phyloP scores from a whole-genome alignment of 1,140 invertebrate species.

The Drosophila virilis region DNA sequence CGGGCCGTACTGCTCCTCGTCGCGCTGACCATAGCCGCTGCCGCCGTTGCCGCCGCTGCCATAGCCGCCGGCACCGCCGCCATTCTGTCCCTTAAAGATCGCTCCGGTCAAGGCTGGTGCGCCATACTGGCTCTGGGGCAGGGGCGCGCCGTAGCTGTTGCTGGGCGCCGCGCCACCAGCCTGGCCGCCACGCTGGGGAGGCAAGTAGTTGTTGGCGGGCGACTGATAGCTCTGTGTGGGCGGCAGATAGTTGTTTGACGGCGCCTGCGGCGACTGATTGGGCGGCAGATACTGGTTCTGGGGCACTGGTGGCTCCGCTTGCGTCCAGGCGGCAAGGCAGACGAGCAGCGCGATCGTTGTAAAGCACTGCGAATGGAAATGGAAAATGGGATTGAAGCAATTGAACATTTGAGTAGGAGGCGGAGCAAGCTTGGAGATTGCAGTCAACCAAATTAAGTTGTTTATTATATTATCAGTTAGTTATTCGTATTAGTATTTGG shows the following conservation, averaged over 20 bases:
- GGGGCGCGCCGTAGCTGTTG: constrained; percentile 84
- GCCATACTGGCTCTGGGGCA: constrained; percentile 84
- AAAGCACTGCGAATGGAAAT: constrained; percentile 61
- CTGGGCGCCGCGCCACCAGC: constrained; percentile 74
- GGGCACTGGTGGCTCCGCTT: constrained; percentile 85
- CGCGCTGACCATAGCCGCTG: constrained; percentile 78
- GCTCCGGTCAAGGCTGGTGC: constrained; percentile 84
- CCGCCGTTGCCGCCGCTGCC: constrained; percentile 54
- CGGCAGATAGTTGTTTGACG: constrained; percentile 78
- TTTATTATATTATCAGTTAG: neutral
- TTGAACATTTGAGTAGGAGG: neutral
- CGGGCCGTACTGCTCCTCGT: constrained; percentile 85
- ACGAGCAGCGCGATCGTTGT: constrained; percentile 79
- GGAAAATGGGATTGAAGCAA: neutral
- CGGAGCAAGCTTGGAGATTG: neutral
- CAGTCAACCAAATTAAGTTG: constrained; percentile 14
- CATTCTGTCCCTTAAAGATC: constrained; percentile 83
- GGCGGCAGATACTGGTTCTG: constrained; percentile 86
- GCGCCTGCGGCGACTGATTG: constrained; percentile 81
- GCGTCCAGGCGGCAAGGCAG: constrained; percentile 73
- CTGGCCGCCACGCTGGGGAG: constrained; percentile 64
- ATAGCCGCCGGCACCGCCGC: constrained; percentile 52
- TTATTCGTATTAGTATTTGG: neutral
- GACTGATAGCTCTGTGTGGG: constrained; percentile 74
- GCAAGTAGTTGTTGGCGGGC: constrained; percentile 76